A percentile compares a stretch with the other conserved stretches of the same genome.
Conservation (phyloP, 2,888 invertebrate species). For the Deroplatys truncata region DNA sequence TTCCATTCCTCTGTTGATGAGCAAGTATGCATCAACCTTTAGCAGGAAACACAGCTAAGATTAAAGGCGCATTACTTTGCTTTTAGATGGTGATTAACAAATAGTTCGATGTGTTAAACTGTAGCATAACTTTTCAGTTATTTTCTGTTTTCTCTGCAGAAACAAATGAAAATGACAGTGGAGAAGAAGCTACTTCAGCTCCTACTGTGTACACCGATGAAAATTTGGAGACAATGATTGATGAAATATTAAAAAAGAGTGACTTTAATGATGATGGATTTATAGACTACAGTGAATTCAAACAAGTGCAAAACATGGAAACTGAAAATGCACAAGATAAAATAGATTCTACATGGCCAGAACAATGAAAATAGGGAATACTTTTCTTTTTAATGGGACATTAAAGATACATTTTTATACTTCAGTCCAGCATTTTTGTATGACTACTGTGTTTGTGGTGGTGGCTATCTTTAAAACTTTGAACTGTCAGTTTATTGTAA, state of each 20-base stretch:
- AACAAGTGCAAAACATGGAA: not conserved
- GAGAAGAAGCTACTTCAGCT: not conserved
- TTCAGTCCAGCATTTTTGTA: not conserved
- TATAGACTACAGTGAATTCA: conserved; percentile 58
- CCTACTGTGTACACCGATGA: conserved; percentile 34
- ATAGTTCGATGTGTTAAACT: too few relatives aligned
- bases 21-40: too few relatives aligned
- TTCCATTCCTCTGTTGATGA: too few relatives aligned
- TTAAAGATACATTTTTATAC: not conserved
- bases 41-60: too few relatives aligned
- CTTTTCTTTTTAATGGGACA: not conserved
- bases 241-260: conserved; percentile 59
- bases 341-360: not conserved
- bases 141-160: not conserved
- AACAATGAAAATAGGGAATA: not conserved
- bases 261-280: conserved; percentile 72
- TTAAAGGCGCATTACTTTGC: too few relatives aligned
- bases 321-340: not conserved
- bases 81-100: too few relatives aligned
- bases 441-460: not conserved
- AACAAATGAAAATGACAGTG: not conserved
- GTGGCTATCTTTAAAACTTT: not conserved
- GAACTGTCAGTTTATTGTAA: not conserved
- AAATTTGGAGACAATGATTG: conserved; percentile 52
- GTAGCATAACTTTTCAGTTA: too few relatives aligned